A percentile compares a stretch with the other conserved stretches of the same genome.
phyloP scores from a whole-genome alignment of 2,113 vertebrate species.

The Clarias batrachus region DNA sequence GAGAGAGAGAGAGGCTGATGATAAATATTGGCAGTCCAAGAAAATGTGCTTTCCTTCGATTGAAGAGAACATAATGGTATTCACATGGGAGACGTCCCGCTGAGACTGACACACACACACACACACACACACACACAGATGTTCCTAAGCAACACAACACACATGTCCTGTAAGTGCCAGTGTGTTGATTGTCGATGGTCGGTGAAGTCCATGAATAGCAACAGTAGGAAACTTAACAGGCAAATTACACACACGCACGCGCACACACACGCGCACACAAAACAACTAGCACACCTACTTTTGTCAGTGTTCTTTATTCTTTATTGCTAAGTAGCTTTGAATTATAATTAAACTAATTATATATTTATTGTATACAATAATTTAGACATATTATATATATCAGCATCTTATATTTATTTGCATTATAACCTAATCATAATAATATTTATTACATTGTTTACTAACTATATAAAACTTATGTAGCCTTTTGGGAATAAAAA shows the following conservation, averaged over 20 bases:
- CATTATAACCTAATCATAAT: background rate
- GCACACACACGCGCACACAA: background rate
- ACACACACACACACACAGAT: conserved; percentile 57
- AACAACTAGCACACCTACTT: background rate
- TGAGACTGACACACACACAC: conserved; percentile 49
- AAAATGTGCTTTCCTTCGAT: conserved; percentile 65
- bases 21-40: conserved; percentile 73
- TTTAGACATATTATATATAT: too few relatives aligned
- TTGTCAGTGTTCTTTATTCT: conserved; percentile 9
- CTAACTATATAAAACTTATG: background rate
- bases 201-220: conserved; percentile 12
- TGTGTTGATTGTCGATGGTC: conserved; percentile 39
- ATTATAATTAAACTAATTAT: background rate
- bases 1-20: conserved; percentile 41
- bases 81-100: conserved; percentile 68
- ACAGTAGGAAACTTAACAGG: background rate
- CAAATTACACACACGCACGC: conserved; percentile 2
- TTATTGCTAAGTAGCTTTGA: background rate
- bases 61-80: conserved; percentile 71
- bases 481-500: background rate
- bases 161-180: conserved; percentile 57
- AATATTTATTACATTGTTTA: background rate
- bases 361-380: background rate
- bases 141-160: conserved; percentile 78
- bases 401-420: background rate